Base-by-base conservation (phyloP, 2,888 invertebrate species). In the Conops quadrifasciatus region DNA sequence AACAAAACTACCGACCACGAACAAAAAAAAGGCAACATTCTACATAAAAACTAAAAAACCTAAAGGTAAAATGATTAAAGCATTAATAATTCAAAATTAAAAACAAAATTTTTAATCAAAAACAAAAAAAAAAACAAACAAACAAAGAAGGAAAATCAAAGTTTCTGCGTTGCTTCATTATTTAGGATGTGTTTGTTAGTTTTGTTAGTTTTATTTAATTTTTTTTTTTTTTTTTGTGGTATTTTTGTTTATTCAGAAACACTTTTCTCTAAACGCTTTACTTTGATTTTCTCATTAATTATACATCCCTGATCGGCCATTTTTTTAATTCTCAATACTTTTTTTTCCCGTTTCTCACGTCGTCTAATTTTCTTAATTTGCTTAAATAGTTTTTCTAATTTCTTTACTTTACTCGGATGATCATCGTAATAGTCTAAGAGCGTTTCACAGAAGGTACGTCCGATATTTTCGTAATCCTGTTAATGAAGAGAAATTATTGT, bases 361-460 rank as follows among this genome's bases (percentile, higher is more conserved):
- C 84, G 85, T 79, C 85, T 82, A 79, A 84, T 80, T 76, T 84
- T 84, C 82, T 85, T 86, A 76, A 86, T 80, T 80, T 82, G 82
- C 80, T 82, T 85, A 78, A 81, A 81, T 76, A 83, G 75, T 79
- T 81, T 82, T 74, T 80, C 81, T 74, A 80, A 79, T 82, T 81
- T 84, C 77, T 85, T 85, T 88, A 91, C 92, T 89, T 95, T 95
- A 81, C 90, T 89, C 0, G 94, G 94, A 84, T 92, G 92, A 77
- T 93, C 92, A 82, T 95, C 96, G 81, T 93, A 95, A 86, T 94
- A 97, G 84, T 97, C 96, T 75, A 96, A 87, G 36, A 97, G 87
- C 0, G 97, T 96, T 87, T 96, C 95, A 87, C 97, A 96, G 87
- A 97, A 97, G 56, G 94, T 91, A 79, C 92, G 90, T 4, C 96